A percentile compares a stretch with the other conserved stretches of the same genome.
phyloP scores from a whole-genome alignment of 2,113 vertebrate genomes.

The Mormyrus iriodes region DNA sequence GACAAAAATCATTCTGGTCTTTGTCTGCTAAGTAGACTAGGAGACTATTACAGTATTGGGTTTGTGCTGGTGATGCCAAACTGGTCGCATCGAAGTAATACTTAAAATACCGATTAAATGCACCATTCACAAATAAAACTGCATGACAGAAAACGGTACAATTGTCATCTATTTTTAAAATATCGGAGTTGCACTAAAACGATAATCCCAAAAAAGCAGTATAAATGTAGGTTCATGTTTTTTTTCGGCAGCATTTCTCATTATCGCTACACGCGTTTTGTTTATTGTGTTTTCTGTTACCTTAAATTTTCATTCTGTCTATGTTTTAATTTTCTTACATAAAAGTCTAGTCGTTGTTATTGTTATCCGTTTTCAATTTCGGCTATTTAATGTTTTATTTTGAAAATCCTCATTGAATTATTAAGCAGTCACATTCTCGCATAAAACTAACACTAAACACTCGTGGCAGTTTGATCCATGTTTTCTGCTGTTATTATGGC shows the following conservation, averaged over 20 bases:
- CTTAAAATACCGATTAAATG: background rate
- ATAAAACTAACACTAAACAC: background rate
- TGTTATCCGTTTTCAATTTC: background rate
- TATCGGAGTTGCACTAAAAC: background rate
- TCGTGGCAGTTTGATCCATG: background rate
- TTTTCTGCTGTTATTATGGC: background rate
- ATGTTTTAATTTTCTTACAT: background rate
- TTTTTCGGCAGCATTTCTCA: background rate
- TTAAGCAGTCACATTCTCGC: background rate
- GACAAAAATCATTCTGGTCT: too few relatives aligned
- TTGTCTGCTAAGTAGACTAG: background rate
- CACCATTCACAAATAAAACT: background rate
- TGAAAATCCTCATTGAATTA: background rate
- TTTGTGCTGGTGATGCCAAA: background rate
- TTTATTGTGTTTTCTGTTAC: background rate
- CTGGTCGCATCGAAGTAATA: background rate
- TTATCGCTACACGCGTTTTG: background rate
- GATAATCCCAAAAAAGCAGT: background rate
- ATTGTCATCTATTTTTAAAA: background rate
- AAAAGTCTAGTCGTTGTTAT: background rate
- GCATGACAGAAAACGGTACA: background rate
- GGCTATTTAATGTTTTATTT: background rate
- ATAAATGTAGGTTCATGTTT: background rate
- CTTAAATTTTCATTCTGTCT: background rate
- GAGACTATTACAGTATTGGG: background rate